These are phyloP conservation scores for Emydoidea blandingii DNA, from an alignment of 2,797 vertebrate species.

Conservation along the genomic window DNA sequence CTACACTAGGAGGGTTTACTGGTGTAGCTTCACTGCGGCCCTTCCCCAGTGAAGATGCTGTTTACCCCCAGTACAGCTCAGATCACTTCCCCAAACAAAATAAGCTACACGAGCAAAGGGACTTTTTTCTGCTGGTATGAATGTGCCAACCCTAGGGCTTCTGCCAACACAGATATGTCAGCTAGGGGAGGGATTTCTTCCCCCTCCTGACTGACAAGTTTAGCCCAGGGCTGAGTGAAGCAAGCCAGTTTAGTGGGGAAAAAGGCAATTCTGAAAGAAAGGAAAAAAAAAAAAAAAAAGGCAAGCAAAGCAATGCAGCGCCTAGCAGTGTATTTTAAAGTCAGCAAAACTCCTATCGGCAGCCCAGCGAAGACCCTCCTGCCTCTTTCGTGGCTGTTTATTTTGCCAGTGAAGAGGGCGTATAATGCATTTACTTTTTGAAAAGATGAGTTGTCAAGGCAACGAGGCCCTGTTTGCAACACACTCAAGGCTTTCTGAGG, in stretches of 20 bases:
- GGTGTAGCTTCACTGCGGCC: not conserved
- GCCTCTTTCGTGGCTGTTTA: constrained; percentile 13
- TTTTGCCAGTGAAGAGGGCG: not conserved
- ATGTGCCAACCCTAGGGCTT: not conserved
- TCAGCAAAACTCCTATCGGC: constrained; percentile 36
- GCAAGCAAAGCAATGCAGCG: not conserved
- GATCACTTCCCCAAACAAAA: not conserved
- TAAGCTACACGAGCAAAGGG: not conserved
- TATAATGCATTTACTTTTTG: not conserved
- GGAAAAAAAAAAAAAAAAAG: not conserved
- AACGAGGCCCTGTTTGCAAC: constrained; percentile 39
- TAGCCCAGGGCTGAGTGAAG: not conserved
- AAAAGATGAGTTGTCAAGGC: constrained; percentile 58
- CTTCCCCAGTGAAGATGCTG: not conserved
- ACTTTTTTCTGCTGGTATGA: not conserved
- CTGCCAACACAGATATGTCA: accelerated
- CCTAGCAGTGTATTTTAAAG: not conserved
- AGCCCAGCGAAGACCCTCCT: constrained; percentile 30
- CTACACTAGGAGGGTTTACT: not conserved
- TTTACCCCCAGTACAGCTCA: not conserved
- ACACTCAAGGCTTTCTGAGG: not conserved
- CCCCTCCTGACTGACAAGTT: not conserved
- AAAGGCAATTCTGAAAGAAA: not conserved
- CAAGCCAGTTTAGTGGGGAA: not conserved
- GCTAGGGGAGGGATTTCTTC: not conserved